phyloP scores from a whole-genome alignment of 2,888 invertebrate genomes.

The Cantharis flavilabris region DNA sequence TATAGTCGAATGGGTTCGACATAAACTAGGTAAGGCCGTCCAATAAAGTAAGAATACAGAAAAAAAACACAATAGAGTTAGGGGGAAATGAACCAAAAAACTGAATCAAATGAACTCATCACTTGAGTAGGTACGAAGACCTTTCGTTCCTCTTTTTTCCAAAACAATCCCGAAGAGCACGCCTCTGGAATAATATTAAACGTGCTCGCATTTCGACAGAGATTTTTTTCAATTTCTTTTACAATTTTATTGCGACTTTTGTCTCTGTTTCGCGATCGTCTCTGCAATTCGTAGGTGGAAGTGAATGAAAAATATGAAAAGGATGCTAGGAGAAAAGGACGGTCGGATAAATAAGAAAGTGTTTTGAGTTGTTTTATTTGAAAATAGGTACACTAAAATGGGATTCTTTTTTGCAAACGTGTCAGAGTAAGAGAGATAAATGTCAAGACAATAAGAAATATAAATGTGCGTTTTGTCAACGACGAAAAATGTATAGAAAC shows the following conservation, averaged over 20 bases:
- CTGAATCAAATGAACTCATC: conserved; percentile 48
- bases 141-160: neutral
- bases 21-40: conserved; percentile 14
- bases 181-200: conserved; percentile 46
- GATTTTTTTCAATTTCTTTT: conserved; percentile 50
- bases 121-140: conserved; percentile 37
- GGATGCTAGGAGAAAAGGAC: conserved; percentile 22
- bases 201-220: conserved; percentile 44
- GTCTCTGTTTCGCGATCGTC: conserved; percentile 35
- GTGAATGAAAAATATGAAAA: conserved; percentile 35
- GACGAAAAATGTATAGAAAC: conserved; percentile 29
- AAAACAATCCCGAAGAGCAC: conserved; percentile 36
- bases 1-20: conserved; percentile 5
- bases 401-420: conserved; percentile 5
- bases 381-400: neutral
- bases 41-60: conserved; percentile 20
- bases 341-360: conserved; percentile 31
- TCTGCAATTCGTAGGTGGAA: conserved; percentile 29
- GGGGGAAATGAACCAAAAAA: conserved; percentile 39
- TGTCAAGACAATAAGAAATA: conserved; percentile 35
- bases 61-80: conserved; percentile 21
- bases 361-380: conserved; percentile 28
- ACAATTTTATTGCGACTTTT: conserved; percentile 43
- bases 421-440: conserved; percentile 17
- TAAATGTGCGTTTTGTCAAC: conserved; percentile 36